phyloP scores from a whole-genome alignment of 2,888 invertebrate genomes.

The Myathropa florea region DNA sequence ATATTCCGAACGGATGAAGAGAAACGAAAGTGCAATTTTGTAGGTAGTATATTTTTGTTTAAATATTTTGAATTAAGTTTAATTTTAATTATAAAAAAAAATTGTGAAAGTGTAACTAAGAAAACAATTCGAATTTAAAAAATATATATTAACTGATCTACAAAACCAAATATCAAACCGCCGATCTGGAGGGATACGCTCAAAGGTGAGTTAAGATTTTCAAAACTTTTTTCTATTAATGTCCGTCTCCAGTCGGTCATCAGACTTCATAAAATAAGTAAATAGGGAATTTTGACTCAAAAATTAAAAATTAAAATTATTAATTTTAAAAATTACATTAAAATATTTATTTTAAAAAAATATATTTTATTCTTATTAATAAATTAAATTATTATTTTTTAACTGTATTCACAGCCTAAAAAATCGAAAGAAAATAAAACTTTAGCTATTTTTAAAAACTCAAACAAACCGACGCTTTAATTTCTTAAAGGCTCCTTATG shows the following conservation, averaged over 20 bases:
- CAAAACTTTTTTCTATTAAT: neutral
- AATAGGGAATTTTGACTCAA: no score
- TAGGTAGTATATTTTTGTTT: neutral
- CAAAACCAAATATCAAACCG: constrained; percentile 1
- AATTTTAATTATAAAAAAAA: neutral
- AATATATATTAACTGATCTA: neutral
- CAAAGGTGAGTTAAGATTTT: constrained; percentile 70
- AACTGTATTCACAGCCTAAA: no score
- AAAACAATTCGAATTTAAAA: neutral
- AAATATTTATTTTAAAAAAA: neutral
- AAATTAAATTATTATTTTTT: neutral
- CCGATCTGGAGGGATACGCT: constrained; percentile 73
- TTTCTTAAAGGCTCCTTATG: no score
- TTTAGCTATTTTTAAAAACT: neutral
- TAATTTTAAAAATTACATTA: neutral
- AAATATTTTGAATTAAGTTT: neutral
- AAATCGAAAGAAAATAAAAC: no score
- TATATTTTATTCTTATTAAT: no score
- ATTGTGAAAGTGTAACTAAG: constrained; percentile 2
- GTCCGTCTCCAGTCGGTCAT: no score
- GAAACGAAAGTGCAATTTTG: constrained; percentile 1
- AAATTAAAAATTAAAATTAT: neutral
- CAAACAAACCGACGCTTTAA: no score
- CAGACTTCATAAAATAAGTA: no score
- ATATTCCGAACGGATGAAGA: neutral